These are phyloP conservation scores for Heliconius ethilla DNA, from an alignment of 2,888 invertebrate species.

Conservation along the genomic window DNA sequence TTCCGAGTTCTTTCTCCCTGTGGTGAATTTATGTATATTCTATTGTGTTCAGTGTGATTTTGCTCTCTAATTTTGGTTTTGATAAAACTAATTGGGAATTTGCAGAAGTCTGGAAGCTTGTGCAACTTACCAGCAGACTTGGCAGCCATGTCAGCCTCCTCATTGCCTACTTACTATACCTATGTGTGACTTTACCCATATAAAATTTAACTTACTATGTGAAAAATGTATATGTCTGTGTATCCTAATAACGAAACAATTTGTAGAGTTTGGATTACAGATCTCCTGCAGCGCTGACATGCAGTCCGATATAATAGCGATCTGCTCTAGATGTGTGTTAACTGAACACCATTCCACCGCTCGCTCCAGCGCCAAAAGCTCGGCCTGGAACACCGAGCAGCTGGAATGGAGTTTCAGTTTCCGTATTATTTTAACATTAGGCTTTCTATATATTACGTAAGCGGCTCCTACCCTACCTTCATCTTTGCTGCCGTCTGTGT, in stretches of 20 bases:
- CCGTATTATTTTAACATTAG: not conserved
- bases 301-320: not conserved
- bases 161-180: too few species aligned
- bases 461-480: not conserved
- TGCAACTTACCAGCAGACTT: too few species aligned
- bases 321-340: not conserved
- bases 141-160: too few species aligned
- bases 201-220: too few species aligned
- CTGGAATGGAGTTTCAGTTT: not conserved
- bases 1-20: too few species aligned
- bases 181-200: too few species aligned
- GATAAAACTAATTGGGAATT: too few species aligned
- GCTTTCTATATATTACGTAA: not conserved
- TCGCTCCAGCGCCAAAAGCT: not conserved
- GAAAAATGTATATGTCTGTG: not conserved
- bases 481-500: not conserved
- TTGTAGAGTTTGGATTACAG: not conserved
- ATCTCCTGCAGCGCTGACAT: not conserved
- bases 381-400: not conserved
- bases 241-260: not conserved
- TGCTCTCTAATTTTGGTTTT: too few species aligned
- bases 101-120: too few species aligned
- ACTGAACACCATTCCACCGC: not conserved
- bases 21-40: too few species aligned
- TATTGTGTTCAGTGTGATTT: too few species aligned